phyloP scores from a whole-genome alignment of 2,113 vertebrate genomes.

The Cnemophilus loriae region DNA sequence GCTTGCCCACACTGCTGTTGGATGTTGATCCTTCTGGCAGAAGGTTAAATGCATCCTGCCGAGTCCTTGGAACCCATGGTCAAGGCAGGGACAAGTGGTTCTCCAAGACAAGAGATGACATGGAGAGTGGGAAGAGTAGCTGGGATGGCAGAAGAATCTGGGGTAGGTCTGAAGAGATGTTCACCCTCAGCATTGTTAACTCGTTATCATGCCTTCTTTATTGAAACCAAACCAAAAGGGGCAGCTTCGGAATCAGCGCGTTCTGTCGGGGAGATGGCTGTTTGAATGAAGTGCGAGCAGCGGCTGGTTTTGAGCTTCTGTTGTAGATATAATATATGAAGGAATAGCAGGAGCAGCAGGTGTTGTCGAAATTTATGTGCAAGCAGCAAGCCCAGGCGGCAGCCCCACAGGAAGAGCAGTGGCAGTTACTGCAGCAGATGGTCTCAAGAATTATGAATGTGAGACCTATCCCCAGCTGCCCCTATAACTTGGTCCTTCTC shows the following conservation, averaged over 20 bases:
- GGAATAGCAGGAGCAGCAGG: background rate
- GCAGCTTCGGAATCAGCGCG: rapidly evolving
- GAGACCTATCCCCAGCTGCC: background rate
- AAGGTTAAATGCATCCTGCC: background rate
- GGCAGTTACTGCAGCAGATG: slow-evolving; percentile 38
- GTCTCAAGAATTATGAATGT: background rate
- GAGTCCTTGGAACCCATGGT: background rate
- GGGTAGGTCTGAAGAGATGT: background rate
- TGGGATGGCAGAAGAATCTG: background rate
- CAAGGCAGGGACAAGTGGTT: background rate
- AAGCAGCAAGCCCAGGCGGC: background rate
- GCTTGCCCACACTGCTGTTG: background rate
- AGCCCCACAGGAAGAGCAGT: slow-evolving; percentile 14
- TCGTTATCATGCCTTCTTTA: background rate
- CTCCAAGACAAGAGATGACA: background rate
- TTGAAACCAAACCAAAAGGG: background rate
- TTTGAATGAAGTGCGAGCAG: background rate
- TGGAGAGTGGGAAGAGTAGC: background rate
- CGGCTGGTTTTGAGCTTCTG: background rate
- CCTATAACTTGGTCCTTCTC: background rate
- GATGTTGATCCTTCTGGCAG: background rate
- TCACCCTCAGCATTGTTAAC: background rate
- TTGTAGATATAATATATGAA: background rate
- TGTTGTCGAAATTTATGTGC: slow-evolving; percentile 9
- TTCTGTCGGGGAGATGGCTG: background rate